A percentile compares a stretch with the other conserved stretches of the same genome.
phyloP scores from a whole-genome alignment of 1,140 invertebrate genomes.

The Zaprionus davidi region DNA sequence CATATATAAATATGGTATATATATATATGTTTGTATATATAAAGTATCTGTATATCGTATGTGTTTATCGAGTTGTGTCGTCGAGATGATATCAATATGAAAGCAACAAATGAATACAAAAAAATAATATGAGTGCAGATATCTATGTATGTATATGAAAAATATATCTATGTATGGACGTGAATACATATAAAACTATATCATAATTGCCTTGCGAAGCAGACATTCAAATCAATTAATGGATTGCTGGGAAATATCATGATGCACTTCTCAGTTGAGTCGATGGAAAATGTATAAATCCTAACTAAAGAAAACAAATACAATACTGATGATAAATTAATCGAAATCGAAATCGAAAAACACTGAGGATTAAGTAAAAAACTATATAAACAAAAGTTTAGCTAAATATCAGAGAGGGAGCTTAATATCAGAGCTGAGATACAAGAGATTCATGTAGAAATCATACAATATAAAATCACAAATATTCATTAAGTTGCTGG shows the following conservation, averaged over 20 bases:
- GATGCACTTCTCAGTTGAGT: not conserved
- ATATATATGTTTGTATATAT: conserved; percentile 31
- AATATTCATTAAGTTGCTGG: not conserved
- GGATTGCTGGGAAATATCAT: not conserved
- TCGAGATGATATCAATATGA: conserved; percentile 81
- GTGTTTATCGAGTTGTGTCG: conserved; percentile 46
- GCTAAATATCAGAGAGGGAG: not conserved
- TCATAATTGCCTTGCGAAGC: conserved; percentile 38
- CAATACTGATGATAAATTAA: not conserved
- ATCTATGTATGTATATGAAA: conserved; percentile 35
- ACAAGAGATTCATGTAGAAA: not conserved
- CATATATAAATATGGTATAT: conserved; percentile 24
- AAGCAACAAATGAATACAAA: conserved; percentile 70
- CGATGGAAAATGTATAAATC: not conserved
- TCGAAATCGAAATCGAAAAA: not conserved
- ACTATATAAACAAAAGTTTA: not conserved
- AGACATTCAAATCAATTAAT: conserved; percentile 26
- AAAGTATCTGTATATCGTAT: conserved; percentile 37
- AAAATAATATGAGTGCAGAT: conserved; percentile 36
- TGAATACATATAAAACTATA: conserved; percentile 27
- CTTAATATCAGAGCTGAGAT: not conserved
- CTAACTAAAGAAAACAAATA: not conserved
- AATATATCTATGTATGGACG: conserved; percentile 40
- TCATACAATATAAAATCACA: not conserved
- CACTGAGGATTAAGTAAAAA: not conserved